Evolutionary conservation across 2,888 invertebrate genomes (phyloP).

Genomic region (Syrphus vitripennis): DNA sequence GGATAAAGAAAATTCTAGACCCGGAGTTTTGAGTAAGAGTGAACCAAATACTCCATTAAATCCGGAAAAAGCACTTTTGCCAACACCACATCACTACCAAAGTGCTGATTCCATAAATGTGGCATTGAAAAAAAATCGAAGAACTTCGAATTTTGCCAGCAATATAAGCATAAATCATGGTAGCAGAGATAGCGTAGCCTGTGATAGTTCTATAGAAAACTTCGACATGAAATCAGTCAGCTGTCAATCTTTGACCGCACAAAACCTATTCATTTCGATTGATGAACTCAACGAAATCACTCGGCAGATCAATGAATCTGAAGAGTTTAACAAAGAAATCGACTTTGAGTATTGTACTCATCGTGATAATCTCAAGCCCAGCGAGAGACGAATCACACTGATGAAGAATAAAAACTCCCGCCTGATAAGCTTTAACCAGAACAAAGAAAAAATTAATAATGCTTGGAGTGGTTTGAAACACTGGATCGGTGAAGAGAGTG

Average conservation of each 20-base stretch:
- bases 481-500: conserved; percentile 80
- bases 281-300: conserved; percentile 81
- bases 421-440: conserved; percentile 78
- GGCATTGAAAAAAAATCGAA: conserved; percentile 53
- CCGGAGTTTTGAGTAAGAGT: conserved; percentile 74
- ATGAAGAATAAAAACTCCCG: conserved; percentile 80
- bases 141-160: conserved; percentile 73
- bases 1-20: conserved; percentile 76
- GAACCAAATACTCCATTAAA: conserved; percentile 75
- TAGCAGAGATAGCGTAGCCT: conserved; percentile 77
- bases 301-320: conserved; percentile 79
- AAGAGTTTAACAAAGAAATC: conserved; percentile 79
- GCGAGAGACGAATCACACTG: conserved; percentile 79
- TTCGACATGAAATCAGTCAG: conserved; percentile 80
- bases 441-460: conserved; percentile 79
- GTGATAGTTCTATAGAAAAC: conserved; percentile 76
- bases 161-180: conserved; percentile 73
- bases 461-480: conserved; percentile 80
- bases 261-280: conserved; percentile 80
- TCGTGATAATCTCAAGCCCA: conserved; percentile 79
- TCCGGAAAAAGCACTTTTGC: conserved; percentile 73
- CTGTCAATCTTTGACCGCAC: conserved; percentile 79
- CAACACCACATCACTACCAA: conserved; percentile 75
- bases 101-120: conserved; percentile 77
- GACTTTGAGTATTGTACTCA: conserved; percentile 81